phyloP scores from a whole-genome alignment of 2,113 vertebrate species.

The Poeciliopsis prolifica region DNA sequence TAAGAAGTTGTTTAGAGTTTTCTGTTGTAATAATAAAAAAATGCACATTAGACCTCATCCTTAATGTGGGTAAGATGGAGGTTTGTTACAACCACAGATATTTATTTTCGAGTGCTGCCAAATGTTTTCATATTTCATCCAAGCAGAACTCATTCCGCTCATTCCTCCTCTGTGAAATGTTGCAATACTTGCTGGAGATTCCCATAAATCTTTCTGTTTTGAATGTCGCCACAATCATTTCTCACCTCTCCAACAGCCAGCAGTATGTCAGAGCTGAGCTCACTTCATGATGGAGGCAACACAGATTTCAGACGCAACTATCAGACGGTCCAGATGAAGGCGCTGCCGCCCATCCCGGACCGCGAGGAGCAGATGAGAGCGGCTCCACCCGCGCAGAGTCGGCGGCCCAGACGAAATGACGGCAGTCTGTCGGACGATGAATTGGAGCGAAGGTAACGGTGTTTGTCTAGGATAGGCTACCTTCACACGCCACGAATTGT shows the following conservation, averaged over 20 bases:
- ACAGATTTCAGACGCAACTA: conserved; percentile 87
- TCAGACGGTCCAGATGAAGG: conserved; percentile 87
- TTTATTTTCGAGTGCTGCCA: background rate
- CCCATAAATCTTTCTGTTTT: background rate
- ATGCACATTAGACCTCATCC: background rate
- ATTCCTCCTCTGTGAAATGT: background rate
- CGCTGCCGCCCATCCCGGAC: conserved; percentile 85
- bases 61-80: background rate
- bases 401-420: conserved; percentile 77
- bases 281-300: conserved; percentile 90
- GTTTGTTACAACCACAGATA: background rate
- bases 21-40: background rate
- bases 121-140: background rate
- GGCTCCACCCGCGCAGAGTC: conserved; percentile 69
- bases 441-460: conserved; percentile 50
- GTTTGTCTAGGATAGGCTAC: background rate
- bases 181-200: background rate
- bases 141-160: background rate
- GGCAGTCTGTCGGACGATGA: conserved; percentile 71
- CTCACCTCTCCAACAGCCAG: conserved; percentile 80
- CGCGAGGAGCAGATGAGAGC: conserved; percentile 81
- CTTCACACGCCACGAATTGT: too few species aligned
- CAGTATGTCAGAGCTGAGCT: conserved; percentile 95
- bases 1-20: background rate
- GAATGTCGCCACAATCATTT: conserved; percentile 2